Evolutionary conservation across 2,113 vertebrate genomes (phyloP).

Genomic region (Gallinago jamesoni): DNA sequence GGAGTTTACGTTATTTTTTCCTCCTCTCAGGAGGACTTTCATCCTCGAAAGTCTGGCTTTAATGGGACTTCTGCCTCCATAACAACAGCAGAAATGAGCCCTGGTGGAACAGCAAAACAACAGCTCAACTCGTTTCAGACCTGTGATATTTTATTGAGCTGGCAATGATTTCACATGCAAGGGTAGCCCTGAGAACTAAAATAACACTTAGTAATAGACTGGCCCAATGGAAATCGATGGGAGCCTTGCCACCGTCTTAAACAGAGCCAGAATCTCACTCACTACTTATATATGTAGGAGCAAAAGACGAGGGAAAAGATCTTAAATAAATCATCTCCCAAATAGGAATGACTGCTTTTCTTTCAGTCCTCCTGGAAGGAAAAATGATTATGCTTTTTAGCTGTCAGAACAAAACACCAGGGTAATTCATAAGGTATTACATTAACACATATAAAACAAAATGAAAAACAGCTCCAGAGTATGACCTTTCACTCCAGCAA

Average conservation of each 20-base stretch:
- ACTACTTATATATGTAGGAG: constrained; percentile 40
- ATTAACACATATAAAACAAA: constrained; percentile 82
- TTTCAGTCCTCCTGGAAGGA: constrained; percentile 74
- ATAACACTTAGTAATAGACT: neutral
- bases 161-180: neutral
- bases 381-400: constrained; percentile 81
- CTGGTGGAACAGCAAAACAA: neutral
- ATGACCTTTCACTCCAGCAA: constrained; percentile 78
- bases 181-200: neutral
- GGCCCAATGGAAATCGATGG: neutral
- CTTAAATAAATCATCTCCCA: constrained; percentile 75
- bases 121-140: neutral
- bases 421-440: constrained; percentile 81
- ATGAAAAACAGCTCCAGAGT: constrained; percentile 79
- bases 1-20: neutral
- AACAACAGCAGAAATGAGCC: neutral
- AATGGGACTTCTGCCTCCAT: neutral
- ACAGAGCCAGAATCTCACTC: neutral
- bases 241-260: neutral
- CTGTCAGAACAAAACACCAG: constrained; percentile 75
- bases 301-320: constrained; percentile 65
- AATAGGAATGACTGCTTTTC: constrained; percentile 72
- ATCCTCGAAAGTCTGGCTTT: neutral
- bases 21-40: neutral
- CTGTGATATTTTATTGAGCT: constrained; percentile 34